phyloP scores from a whole-genome alignment of 1,140 invertebrate species.

The Philotrypesis tridentata region DNA sequence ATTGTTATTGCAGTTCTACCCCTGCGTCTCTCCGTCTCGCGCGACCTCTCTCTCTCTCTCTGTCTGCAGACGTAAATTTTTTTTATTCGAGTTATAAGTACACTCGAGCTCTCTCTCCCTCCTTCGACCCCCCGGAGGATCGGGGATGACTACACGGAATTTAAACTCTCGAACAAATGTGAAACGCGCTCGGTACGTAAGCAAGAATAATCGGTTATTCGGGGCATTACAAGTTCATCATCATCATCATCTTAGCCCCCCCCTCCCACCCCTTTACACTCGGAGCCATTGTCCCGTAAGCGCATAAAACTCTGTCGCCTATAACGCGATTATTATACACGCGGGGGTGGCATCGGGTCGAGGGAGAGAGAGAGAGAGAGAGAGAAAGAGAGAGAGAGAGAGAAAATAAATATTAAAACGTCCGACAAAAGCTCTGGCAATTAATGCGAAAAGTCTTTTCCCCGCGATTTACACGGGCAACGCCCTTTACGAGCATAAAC shows the following conservation, averaged over 20 bases:
- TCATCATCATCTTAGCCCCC: neutral
- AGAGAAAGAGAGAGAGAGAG: no score
- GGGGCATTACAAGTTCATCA: neutral
- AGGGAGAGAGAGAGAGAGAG: no score
- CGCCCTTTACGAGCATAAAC: constrained; percentile 18
- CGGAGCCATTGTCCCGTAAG: neutral
- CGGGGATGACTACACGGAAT: neutral
- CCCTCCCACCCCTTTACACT: neutral
- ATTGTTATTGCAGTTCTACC: constrained; percentile 49
- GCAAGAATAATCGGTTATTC: neutral
- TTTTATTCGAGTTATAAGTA: no score
- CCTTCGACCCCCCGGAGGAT: neutral
- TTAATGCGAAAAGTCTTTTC: constrained; percentile 15
- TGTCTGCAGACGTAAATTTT: neutral
- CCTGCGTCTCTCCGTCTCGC: neutral
- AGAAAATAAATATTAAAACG: constrained; percentile 4
- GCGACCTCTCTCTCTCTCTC: neutral
- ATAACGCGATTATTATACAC: constrained; percentile 26
- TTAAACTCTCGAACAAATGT: neutral
- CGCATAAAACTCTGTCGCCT: constrained; percentile 15
- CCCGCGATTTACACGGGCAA: constrained; percentile 2
- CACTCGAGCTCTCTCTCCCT: no score
- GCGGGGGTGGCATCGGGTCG: neutral
- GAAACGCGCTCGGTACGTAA: neutral
- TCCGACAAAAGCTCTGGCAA: neutral